phyloP scores from a whole-genome alignment of 2,888 invertebrate genomes.

The Alentia gelatinosa region DNA sequence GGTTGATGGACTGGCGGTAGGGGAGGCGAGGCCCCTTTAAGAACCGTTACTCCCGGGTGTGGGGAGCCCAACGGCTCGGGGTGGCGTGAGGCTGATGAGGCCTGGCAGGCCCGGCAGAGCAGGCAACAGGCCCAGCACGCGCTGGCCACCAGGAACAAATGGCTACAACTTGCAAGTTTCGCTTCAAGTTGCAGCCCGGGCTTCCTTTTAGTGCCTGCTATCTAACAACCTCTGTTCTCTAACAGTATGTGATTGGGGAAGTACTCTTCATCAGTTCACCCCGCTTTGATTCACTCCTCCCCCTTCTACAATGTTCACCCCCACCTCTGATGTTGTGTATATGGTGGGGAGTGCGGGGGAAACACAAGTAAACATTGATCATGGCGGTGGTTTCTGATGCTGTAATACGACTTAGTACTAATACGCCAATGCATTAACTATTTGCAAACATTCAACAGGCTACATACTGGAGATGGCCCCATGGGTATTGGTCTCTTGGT shows the following conservation, averaged over 20 bases:
- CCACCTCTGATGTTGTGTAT: too few relatives aligned
- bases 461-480: too few relatives aligned
- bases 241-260: too few relatives aligned
- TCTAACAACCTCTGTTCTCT: too few relatives aligned
- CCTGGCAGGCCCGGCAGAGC: background rate
- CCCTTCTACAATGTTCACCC: too few relatives aligned
- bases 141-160: background rate
- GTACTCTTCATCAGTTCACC: background rate
- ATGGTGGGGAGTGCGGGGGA: too few relatives aligned
- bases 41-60: too few relatives aligned
- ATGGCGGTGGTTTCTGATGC: background rate
- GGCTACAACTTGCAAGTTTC: background rate
- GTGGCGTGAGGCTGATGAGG: background rate
- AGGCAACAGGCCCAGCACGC: background rate
- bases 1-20: background rate
- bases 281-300: too few relatives aligned
- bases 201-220: too few relatives aligned
- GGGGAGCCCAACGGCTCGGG: background rate
- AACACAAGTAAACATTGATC: background rate
- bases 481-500: too few relatives aligned
- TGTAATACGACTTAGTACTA: background rate
- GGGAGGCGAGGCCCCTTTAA: too few relatives aligned
- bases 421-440: background rate
- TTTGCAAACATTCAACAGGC: background rate
- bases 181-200: background rate